phyloP scores from a whole-genome alignment of 1,140 invertebrate genomes.

The Lysiphlebus fabarum region DNA sequence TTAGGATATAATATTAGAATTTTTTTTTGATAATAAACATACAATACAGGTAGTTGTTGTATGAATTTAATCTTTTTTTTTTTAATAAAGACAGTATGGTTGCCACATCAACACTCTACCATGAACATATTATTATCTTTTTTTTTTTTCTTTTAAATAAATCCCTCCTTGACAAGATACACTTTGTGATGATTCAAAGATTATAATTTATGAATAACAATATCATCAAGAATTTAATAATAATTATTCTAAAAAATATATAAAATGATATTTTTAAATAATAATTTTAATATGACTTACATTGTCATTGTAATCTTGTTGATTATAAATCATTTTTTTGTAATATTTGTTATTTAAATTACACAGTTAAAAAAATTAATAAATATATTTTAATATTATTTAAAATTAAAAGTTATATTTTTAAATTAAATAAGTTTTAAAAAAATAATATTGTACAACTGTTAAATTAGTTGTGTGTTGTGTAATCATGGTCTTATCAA shows the following conservation, averaged over 20 bases:
- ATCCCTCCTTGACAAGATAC: constrained; percentile 19
- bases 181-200: constrained; percentile 22
- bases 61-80: constrained; percentile 7
- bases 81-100: not conserved
- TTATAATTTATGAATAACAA: constrained; percentile 26
- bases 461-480: not conserved
- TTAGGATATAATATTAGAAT: no score
- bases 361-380: no score
- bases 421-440: no score
- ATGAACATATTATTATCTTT: constrained; percentile 22
- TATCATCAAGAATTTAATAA: not conserved
- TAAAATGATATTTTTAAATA: no score
- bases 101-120: constrained; percentile 14
- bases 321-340: no score
- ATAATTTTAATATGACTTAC: no score
- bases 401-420: no score
- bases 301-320: no score
- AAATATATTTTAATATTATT: no score
- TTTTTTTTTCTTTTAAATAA: not conserved
- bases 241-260: not conserved
- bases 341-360: no score
- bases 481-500: constrained; percentile 24
- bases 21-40: not conserved
- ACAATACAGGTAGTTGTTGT: constrained; percentile 7
- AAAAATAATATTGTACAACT: no score